These are phyloP conservation scores for Cyclopterus lumpus DNA, from an alignment of 2,797 vertebrate genomes.

Conservation along the genomic window DNA sequence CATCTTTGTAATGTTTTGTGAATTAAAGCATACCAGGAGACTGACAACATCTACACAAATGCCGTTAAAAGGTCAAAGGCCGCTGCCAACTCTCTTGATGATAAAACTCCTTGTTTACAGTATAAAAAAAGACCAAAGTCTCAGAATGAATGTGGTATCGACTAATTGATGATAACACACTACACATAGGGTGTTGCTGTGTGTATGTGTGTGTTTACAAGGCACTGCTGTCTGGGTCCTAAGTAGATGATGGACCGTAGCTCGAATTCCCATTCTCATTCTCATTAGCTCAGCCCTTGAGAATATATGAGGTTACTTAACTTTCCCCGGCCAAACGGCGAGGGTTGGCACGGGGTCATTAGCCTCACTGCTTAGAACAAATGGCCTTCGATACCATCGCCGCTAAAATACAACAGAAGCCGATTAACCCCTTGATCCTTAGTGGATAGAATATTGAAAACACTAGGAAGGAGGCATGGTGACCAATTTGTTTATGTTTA, in stretches of 20 bases:
- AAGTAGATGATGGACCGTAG: slow-evolving; percentile 81
- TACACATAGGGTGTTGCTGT: slow-evolving; percentile 25
- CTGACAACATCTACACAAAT: slow-evolving; percentile 13
- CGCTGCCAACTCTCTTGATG: slow-evolving; percentile 26
- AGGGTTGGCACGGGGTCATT: slow-evolving; percentile 81
- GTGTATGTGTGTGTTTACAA: slow-evolving; percentile 24
- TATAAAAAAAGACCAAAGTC: slow-evolving; percentile 50
- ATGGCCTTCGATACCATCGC: slow-evolving; percentile 82
- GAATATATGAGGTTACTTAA: slow-evolving; percentile 80
- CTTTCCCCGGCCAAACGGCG: slow-evolving; percentile 68
- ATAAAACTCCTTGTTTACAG: slow-evolving; percentile 58
- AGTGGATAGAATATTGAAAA: slow-evolving; percentile 62
- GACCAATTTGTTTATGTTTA: slow-evolving; percentile 28
- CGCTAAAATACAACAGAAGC: slow-evolving; percentile 74
- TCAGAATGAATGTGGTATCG: slow-evolving; percentile 63
- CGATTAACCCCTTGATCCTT: slow-evolving; percentile 76
- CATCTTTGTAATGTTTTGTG: background rate
- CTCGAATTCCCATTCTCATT: slow-evolving; percentile 74
- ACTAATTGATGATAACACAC: slow-evolving; percentile 60
- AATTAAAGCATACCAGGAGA: background rate
- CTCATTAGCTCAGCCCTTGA: slow-evolving; percentile 74
- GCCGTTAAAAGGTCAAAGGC: slow-evolving; percentile 23
- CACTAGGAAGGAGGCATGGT: slow-evolving; percentile 21
- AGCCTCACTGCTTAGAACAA: slow-evolving; percentile 82
- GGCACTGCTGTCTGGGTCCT: slow-evolving; percentile 64